These are phyloP conservation scores for Pecten maximus DNA, from an alignment of 2,888 invertebrate genomes.

Conservation along the genomic window DNA sequence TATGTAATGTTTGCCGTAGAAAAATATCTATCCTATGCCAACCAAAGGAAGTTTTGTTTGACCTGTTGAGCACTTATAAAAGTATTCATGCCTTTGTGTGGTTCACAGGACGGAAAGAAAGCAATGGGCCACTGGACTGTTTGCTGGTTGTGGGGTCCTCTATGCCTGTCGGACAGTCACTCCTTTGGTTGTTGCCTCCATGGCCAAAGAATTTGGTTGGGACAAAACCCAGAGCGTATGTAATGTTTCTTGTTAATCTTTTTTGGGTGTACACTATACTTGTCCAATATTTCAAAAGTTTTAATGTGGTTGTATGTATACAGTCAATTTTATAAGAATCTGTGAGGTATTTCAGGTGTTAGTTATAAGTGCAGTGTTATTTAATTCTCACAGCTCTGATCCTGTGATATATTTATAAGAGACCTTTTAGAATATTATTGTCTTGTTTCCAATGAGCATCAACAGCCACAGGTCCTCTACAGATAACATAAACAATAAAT, in stretches of 20 bases:
- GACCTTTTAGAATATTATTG: neutral
- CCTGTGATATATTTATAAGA: no score
- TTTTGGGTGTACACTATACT: conserved; percentile 5
- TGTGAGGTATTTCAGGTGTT: no score
- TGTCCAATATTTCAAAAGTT: neutral
- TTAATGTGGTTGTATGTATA: neutral
- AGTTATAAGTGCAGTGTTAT: no score
- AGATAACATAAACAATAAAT: no score
- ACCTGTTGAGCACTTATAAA: conserved; percentile 5
- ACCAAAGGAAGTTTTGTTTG: no score
- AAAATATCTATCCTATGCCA: no score
- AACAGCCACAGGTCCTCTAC: no score
- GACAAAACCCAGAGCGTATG: conserved; percentile 86
- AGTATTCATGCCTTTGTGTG: neutral
- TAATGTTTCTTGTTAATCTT: neutral
- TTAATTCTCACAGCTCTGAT: no score
- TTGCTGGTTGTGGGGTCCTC: conserved; percentile 87
- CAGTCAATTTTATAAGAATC: no score
- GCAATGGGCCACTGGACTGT: conserved; percentile 82
- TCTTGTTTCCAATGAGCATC: neutral
- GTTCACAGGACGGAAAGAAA: conserved; percentile 76
- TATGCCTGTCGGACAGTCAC: conserved; percentile 88
- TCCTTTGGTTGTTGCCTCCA: conserved; percentile 87
- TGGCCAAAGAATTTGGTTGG: conserved; percentile 87
- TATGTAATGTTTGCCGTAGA: no score